Conservation (phyloP, 1,140 invertebrate genomes). For the Drosophila carrolli region DNA sequence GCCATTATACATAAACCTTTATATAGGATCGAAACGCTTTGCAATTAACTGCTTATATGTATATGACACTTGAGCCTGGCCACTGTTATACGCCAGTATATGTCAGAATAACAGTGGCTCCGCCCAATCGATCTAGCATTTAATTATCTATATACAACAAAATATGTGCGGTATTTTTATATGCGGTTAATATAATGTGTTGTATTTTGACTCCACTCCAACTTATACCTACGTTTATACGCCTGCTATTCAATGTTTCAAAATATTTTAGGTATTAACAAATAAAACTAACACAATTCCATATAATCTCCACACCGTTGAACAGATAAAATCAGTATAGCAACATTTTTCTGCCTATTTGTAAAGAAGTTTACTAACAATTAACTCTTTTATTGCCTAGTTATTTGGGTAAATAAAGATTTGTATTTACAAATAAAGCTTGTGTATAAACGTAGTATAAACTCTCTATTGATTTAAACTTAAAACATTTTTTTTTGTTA, state of each 20-base stretch:
- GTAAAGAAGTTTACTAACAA: constrained; percentile 8
- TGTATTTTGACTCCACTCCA: constrained; percentile 22
- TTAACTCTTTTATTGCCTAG: not conserved
- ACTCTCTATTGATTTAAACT: constrained; percentile 3
- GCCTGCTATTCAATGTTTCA: not conserved
- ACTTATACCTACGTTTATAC: constrained; percentile 15
- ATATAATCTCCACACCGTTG: not conserved
- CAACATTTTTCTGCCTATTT: not conserved
- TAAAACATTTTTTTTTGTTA: constrained; percentile 3
- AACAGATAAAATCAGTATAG: constrained; percentile 3
- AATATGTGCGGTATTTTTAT: constrained; percentile 68
- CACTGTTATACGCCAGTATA: constrained; percentile 1
- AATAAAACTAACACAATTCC: not conserved
- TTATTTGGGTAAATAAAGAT: not conserved
- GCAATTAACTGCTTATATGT: constrained; percentile 30
- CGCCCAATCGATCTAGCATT: constrained; percentile 31
- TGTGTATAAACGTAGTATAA: constrained; percentile 1
- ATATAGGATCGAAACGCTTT: constrained; percentile 33
- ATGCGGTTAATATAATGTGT: constrained; percentile 47
- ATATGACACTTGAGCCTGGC: constrained; percentile 10
- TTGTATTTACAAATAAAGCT: not conserved
- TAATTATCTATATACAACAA: constrained; percentile 21
- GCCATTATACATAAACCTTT: constrained; percentile 16
- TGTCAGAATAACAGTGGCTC: constrained; percentile 14
- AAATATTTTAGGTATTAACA: not conserved